Evolutionary conservation across 2,797 vertebrate species (phyloP).

Genomic region (Manis pentadactyla): DNA sequence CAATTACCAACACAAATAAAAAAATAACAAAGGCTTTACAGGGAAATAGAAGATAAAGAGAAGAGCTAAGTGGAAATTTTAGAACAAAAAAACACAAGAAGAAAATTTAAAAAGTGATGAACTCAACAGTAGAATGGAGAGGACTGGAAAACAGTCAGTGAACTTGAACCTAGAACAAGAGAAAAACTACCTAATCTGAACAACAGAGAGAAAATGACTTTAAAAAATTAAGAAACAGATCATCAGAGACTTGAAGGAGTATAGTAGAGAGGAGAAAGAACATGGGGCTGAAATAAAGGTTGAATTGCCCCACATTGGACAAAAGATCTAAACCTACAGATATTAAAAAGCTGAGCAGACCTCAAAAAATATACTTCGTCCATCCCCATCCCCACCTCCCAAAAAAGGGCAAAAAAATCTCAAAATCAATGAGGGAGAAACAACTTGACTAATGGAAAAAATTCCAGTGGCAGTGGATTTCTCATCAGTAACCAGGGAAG

Average conservation of each 20-base stretch:
- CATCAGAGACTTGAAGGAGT: not conserved
- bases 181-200: not conserved
- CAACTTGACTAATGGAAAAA: not conserved
- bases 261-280: not conserved
- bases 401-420: not conserved
- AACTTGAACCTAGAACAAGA: not conserved
- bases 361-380: not conserved
- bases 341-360: not conserved
- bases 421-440: not conserved
- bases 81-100: not conserved
- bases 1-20: not conserved
- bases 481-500: not conserved
- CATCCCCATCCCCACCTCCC: too few relatives aligned
- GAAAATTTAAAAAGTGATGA: not conserved
- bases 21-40: not conserved
- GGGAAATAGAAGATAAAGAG: not conserved
- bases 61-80: not conserved
- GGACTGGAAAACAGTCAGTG: not conserved
- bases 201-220: not conserved
- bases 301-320: not conserved
- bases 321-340: not conserved
- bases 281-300: not conserved
- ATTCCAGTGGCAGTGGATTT: not conserved
- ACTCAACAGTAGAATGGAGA: not conserved
- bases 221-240: not conserved